These are phyloP conservation scores for Odocoileus hemionus DNA, from an alignment of 2,113 vertebrate species.

Conservation along the genomic window DNA sequence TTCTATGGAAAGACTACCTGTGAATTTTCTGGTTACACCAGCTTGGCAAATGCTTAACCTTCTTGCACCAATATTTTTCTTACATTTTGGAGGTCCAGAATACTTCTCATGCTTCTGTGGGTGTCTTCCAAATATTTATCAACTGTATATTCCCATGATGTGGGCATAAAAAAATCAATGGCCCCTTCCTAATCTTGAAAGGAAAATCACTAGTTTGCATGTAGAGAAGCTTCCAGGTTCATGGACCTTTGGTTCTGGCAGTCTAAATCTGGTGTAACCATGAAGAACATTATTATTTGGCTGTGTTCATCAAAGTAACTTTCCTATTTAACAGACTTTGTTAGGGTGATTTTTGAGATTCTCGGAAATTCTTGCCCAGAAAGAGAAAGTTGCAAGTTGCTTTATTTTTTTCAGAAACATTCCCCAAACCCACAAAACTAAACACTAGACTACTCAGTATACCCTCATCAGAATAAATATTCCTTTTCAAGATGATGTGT, in stretches of 20 bases:
- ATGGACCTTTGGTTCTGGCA: not conserved
- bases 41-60: not conserved
- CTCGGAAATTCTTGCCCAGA: not conserved
- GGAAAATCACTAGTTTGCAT: not conserved
- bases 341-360: constrained; percentile 16
- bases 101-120: not conserved
- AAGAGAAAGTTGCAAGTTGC: not conserved
- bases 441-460: not conserved
- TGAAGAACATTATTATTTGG: not conserved
- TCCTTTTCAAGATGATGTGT: not conserved
- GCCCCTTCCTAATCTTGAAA: not conserved
- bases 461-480: not conserved
- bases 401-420: not conserved
- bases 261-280: not conserved
- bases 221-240: not conserved
- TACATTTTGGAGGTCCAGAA: not conserved
- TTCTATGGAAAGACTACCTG: not conserved
- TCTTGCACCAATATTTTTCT: not conserved
- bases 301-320: not conserved
- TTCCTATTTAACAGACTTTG: not conserved
- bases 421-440: not conserved
- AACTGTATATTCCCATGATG: not conserved
- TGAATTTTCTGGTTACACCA: not conserved
- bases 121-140: not conserved
- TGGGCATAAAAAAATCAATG: not conserved